Conservation (phyloP, 2,113 vertebrate genomes). For the Apodemus sylvaticus region DNA sequence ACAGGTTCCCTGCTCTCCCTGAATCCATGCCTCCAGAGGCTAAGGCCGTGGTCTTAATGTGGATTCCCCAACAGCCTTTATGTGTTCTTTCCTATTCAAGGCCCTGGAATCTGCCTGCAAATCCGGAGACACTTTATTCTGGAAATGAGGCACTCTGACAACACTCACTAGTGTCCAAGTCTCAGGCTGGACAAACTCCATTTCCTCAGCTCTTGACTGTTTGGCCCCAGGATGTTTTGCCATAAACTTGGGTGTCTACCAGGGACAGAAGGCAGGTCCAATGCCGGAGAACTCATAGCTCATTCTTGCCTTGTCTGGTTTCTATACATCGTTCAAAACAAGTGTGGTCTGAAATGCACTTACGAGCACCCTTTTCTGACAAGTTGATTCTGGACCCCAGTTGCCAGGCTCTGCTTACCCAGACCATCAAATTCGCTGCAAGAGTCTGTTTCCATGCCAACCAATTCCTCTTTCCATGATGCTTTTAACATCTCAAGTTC, state of each 20-base stretch:
- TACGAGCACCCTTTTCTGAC: not conserved
- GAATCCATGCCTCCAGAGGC: not conserved
- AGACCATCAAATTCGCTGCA: slow-evolving; percentile 4
- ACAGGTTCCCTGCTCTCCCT: not conserved
- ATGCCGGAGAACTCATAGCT: not conserved
- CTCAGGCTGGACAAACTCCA: not conserved
- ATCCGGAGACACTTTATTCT: slow-evolving; percentile 16
- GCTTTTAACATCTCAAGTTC: not conserved
- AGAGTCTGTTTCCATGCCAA: not conserved
- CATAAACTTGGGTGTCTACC: not conserved
- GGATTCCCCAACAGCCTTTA: not conserved
- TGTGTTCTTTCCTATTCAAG: not conserved
- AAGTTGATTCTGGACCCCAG: not conserved
- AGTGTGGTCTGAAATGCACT: not conserved
- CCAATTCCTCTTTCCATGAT: not conserved
- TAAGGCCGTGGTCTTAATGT: not conserved
- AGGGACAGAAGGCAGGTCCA: not conserved
- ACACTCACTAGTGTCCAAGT: not conserved
- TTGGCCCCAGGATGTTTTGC: not conserved
- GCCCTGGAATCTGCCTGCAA: slow-evolving; percentile 26
- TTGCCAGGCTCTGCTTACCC: not conserved
- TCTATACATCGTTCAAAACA: not conserved
- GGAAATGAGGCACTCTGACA: slow-evolving; percentile 8
- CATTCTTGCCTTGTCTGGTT: not conserved
- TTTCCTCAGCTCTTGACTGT: not conserved